Evolutionary conservation across 2,113 vertebrate species (phyloP).

Genomic region (Lagopus leucura): DNA sequence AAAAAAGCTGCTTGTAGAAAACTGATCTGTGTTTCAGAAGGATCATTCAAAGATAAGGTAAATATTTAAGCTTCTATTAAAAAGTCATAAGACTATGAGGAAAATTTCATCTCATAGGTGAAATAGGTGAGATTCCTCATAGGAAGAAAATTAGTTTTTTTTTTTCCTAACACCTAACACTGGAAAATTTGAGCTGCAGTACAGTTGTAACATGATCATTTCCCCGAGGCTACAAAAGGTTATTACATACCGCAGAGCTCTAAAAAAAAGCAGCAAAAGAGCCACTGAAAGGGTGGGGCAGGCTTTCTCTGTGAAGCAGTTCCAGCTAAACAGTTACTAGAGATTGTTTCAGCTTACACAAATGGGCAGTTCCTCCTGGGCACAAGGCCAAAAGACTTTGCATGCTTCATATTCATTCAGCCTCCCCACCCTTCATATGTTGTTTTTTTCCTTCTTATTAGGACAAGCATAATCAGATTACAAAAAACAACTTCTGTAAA

Average conservation of each 20-base stretch:
- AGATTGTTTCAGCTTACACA: slow-evolving; percentile 59
- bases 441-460: slow-evolving; percentile 62
- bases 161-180: not conserved
- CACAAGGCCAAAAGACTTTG: slow-evolving; percentile 44
- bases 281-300: slow-evolving; percentile 36
- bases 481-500: slow-evolving; percentile 1
- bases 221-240: not conserved
- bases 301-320: slow-evolving; percentile 44
- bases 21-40: not conserved
- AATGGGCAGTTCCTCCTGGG: slow-evolving; percentile 42
- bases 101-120: not conserved
- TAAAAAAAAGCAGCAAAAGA: not conserved
- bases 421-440: slow-evolving; percentile 57
- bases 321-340: slow-evolving; percentile 46
- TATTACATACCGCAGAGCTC: not conserved
- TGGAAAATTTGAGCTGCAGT: not conserved
- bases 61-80: not conserved
- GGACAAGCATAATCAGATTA: slow-evolving; percentile 48
- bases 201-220: not conserved
- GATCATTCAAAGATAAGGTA: not conserved
- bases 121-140: too few relatives aligned
- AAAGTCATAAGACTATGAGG: not conserved
- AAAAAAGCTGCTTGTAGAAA: not conserved
- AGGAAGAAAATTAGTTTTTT: not conserved
- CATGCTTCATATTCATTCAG: slow-evolving; percentile 52